Evolutionary conservation across 1,140 invertebrate species (phyloP).

Genomic region (Arctopsyche grandis): DNA sequence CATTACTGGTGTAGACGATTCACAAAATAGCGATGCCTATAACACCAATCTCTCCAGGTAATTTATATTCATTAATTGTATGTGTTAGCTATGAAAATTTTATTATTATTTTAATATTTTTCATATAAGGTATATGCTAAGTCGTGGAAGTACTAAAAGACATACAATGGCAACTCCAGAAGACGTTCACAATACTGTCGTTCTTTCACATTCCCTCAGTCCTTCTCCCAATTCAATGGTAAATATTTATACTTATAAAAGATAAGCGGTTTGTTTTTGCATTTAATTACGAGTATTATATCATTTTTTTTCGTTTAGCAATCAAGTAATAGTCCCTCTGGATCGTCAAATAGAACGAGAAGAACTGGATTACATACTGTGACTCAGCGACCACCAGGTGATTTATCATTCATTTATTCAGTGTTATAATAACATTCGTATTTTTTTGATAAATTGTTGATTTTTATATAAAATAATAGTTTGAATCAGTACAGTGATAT

Average conservation of each 20-base stretch:
- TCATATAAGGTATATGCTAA: slow-evolving; percentile 75
- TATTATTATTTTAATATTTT: slow-evolving; percentile 1
- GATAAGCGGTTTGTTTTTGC: neutral
- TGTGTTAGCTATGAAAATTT: neutral
- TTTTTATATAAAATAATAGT: too few relatives aligned
- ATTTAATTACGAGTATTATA: neutral
- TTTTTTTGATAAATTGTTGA: too few relatives aligned
- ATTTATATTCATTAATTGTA: neutral
- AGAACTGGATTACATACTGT: slow-evolving; percentile 84
- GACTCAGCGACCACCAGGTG: slow-evolving; percentile 87
- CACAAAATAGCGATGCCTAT: slow-evolving; percentile 54
- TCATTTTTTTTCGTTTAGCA: slow-evolving; percentile 47
- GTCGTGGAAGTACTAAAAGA: slow-evolving; percentile 73
- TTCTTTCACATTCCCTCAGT: slow-evolving; percentile 56
- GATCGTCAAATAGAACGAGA: slow-evolving; percentile 72
- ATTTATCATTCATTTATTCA: slow-evolving; percentile 39
- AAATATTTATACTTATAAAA: neutral
- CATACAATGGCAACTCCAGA: slow-evolving; percentile 74
- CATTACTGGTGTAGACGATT: slow-evolving; percentile 31
- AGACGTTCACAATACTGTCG: slow-evolving; percentile 69
- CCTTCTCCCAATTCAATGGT: slow-evolving; percentile 59
- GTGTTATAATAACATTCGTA: slow-evolving; percentile 26
- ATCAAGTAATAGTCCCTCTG: slow-evolving; percentile 64
- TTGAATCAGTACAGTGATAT: too few relatives aligned
- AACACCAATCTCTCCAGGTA: slow-evolving; percentile 61